phyloP scores from a whole-genome alignment of 2,113 vertebrate genomes.

The Microcebus lehilahytsara region DNA sequence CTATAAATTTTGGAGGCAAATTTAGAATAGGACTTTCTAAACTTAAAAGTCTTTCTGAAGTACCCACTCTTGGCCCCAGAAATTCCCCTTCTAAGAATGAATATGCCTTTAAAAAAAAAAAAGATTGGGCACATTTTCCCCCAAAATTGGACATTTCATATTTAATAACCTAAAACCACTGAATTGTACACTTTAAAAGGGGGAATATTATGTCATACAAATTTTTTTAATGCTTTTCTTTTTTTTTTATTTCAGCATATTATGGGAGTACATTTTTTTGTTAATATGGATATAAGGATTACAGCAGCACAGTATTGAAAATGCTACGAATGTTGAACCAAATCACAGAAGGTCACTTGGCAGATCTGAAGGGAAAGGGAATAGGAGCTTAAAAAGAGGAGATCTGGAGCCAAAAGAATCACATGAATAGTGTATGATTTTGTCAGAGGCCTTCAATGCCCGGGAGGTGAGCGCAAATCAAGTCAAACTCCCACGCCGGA shows the following conservation, averaged over 20 bases:
- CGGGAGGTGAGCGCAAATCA: neutral
- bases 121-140: neutral
- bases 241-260: no score
- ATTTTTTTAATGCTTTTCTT: neutral
- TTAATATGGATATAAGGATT: neutral
- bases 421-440: rapidly evolving
- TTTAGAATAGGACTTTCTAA: neutral
- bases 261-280: neutral
- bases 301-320: neutral
- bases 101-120: neutral
- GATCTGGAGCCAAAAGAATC: neutral
- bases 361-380: no score
- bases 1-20: neutral
- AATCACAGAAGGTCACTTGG: neutral
- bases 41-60: neutral
- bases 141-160: no score
- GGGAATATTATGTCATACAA: neutral
- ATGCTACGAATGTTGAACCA: neutral
- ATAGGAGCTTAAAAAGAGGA: neutral
- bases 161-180: no score
- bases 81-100: neutral
- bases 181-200: neutral
- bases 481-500: neutral
- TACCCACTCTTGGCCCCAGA: neutral
- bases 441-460: rapidly evolving